A percentile compares a stretch with the other conserved stretches of the same genome.
phyloP scores from a whole-genome alignment of 37 sponge, comb jelly and placozoan genomes.

The Spongilla lacustris region DNA sequence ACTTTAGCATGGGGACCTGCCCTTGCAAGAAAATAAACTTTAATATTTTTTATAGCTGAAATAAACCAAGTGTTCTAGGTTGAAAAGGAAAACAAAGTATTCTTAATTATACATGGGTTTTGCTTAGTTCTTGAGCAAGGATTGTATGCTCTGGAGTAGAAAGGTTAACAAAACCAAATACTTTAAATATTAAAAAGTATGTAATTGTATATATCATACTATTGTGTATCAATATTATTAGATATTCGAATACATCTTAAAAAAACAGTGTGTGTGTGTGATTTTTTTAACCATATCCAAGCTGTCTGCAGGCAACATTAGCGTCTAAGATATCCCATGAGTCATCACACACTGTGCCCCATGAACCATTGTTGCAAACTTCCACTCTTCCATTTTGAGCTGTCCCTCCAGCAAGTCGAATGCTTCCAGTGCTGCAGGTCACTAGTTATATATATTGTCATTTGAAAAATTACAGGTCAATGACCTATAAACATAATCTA shows the following conservation, averaged over 20 bases:
- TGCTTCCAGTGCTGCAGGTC: slow-evolving; percentile 20
- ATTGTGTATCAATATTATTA: neutral
- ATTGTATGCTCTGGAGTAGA: neutral
- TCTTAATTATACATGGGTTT: neutral
- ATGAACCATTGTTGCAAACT: slow-evolving; percentile 31
- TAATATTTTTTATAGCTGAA: too few species aligned
- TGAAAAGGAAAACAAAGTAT: neutral
- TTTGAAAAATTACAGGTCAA: neutral
- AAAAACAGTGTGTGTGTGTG: too few species aligned
- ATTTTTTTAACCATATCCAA: slow-evolving; percentile 14
- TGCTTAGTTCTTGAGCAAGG: too few species aligned
- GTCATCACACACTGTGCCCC: slow-evolving; percentile 67
- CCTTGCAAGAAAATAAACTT: too few species aligned
- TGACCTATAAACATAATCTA: neutral
- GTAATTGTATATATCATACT: too few species aligned
- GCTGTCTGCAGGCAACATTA: slow-evolving; percentile 45
- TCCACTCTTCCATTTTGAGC: slow-evolving; percentile 36
- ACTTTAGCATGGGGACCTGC: too few species aligned
- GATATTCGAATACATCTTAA: neutral
- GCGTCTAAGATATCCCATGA: slow-evolving; percentile 39
- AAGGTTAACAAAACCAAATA: neutral
- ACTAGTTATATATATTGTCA: neutral
- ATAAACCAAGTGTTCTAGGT: neutral
- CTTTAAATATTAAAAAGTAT: too few species aligned
- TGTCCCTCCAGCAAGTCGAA: slow-evolving; percentile 36